Evolutionary conservation across 2,888 invertebrate species (phyloP).

Genomic region (Lysandra bellargus): DNA sequence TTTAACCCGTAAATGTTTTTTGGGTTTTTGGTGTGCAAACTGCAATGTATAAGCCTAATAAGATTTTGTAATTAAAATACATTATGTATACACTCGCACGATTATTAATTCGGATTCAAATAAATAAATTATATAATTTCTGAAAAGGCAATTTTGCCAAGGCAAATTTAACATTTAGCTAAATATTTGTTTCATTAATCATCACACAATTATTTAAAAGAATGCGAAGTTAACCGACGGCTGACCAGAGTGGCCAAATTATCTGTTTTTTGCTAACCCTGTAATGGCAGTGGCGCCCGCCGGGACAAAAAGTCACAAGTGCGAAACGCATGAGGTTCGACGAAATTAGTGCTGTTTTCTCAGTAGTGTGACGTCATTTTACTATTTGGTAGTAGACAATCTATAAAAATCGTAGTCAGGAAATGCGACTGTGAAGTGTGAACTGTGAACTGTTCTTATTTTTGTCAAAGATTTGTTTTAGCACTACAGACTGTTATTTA

Average conservation of each 20-base stretch:
- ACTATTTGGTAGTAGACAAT: not conserved
- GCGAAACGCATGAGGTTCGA: conserved; percentile 64
- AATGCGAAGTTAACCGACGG: not conserved
- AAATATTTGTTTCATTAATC: conserved; percentile 10
- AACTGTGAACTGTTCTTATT: too few species aligned
- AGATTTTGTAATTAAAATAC: too few species aligned
- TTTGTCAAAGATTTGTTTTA: too few species aligned
- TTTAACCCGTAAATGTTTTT: too few species aligned
- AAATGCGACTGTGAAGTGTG: too few species aligned
- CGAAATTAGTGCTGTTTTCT: conserved; percentile 60
- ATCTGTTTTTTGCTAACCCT: conserved; percentile 59
- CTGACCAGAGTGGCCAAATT: conserved; percentile 48
- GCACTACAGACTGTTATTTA: too few species aligned
- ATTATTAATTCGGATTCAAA: too few species aligned
- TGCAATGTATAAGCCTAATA: too few species aligned
- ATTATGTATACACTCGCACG: too few species aligned
- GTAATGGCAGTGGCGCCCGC: conserved; percentile 77
- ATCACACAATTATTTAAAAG: conserved; percentile 3
- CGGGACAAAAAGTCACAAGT: conserved; percentile 63
- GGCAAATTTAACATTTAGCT: not conserved
- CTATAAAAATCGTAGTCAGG: too few species aligned
- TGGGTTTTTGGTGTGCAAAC: too few species aligned
- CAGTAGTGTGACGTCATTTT: conserved; percentile 46
- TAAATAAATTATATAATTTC: not conserved
- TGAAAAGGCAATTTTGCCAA: not conserved